A percentile compares a stretch with the other conserved stretches of the same genome.
Conservation (phyloP, 2,113 vertebrate species). For the Forbesichthys agassizii region DNA sequence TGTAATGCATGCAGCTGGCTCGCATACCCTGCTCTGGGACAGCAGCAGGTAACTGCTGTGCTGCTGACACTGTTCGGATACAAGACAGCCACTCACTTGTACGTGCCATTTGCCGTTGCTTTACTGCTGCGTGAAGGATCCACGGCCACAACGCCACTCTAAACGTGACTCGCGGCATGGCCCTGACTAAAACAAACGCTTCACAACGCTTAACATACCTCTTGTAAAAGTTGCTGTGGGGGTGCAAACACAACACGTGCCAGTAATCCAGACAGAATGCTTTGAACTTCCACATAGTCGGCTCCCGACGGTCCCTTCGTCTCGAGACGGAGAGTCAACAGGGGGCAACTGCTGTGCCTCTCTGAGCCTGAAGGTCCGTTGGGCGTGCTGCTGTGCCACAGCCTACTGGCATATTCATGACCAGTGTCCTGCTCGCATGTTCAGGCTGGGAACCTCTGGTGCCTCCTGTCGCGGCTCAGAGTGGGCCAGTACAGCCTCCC, state of each 20-base stretch:
- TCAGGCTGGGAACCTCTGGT: conserved; percentile 29
- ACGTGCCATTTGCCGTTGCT: conserved; percentile 11
- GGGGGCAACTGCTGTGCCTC: conserved; percentile 4
- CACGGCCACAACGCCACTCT: background rate
- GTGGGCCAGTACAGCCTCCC: conserved; percentile 14
- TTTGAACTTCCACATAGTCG: conserved; percentile 92
- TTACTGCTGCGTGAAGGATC: background rate
- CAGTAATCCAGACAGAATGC: conserved; percentile 98
- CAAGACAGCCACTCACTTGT: conserved; percentile 11
- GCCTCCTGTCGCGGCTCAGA: conserved; percentile 10
- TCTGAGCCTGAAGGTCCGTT: background rate
- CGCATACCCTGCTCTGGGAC: background rate
- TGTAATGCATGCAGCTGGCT: background rate
- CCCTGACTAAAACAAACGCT: background rate
- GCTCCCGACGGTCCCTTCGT: background rate
- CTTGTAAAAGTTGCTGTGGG: conserved; percentile 89
- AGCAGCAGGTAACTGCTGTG: conserved; percentile 14
- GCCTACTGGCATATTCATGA: background rate
- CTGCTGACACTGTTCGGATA: conserved; percentile 8
- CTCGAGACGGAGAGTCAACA: conserved; percentile 39
- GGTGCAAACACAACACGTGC: conserved; percentile 95
- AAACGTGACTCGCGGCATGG: background rate
- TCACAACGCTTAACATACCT: conserved; percentile 79
- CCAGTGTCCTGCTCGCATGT: conserved; percentile 30
- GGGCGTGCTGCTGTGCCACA: background rate